Evolutionary conservation across 2,113 vertebrate species (phyloP).

Genomic region (Peromyscus californicus): DNA sequence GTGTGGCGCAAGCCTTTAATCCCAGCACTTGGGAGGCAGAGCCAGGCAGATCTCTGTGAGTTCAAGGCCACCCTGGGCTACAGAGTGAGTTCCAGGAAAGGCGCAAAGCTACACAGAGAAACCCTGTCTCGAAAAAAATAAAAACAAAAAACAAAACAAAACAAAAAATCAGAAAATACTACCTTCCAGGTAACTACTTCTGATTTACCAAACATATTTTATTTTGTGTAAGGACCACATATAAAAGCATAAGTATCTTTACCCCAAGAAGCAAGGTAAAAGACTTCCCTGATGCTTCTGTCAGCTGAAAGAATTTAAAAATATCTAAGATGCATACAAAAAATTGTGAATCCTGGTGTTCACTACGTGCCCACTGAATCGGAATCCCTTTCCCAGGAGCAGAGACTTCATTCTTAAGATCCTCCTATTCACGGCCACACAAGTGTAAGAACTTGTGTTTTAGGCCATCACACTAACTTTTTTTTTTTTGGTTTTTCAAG

Average conservation of each 20-base stretch:
- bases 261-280: not conserved
- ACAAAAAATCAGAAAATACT: slow-evolving; percentile 18
- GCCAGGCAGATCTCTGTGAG: no score
- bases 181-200: not conserved
- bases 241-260: not conserved
- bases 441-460: not conserved
- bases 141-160: no score
- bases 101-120: no score
- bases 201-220: not conserved
- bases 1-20: no score
- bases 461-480: not conserved
- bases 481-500: not conserved
- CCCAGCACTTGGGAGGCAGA: no score
- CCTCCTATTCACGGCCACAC: not conserved
- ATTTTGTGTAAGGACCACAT: not conserved
- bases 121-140: no score
- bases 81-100: no score
- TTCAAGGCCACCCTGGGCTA: no score
- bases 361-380: not conserved
- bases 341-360: not conserved
- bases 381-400: not conserved
- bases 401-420: not conserved
- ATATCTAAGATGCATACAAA: not conserved
- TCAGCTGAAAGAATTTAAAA: not conserved
- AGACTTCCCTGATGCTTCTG: not conserved